These are phyloP conservation scores for Chlorops oryzae DNA, from an alignment of 1,140 invertebrate genomes.

Conservation along the genomic window DNA sequence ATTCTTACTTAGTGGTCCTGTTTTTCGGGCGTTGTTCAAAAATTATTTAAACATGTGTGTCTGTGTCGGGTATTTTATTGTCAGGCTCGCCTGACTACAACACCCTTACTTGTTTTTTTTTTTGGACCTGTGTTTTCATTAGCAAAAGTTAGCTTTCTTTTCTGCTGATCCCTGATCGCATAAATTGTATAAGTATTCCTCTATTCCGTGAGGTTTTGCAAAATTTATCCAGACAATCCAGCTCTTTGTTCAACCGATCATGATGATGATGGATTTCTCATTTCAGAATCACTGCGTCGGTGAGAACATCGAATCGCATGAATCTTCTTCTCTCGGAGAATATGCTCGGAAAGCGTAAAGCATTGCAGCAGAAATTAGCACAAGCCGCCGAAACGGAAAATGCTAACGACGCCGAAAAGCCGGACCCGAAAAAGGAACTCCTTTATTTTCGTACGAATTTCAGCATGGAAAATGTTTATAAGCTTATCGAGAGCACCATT, in stretches of 20 bases:
- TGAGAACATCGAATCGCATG: conserved; percentile 45
- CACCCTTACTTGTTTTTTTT: too few relatives aligned
- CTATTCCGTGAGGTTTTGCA: too few relatives aligned
- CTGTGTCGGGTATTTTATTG: too few relatives aligned
- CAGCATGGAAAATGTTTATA: conserved; percentile 42
- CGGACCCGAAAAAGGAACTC: conserved; percentile 41
- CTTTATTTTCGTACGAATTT: conserved; percentile 45
- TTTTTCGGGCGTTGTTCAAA: too few relatives aligned
- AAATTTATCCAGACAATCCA: too few relatives aligned
- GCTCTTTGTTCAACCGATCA: not conserved
- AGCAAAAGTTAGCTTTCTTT: too few relatives aligned
- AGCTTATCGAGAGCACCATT: conserved; percentile 41
- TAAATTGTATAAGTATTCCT: too few relatives aligned
- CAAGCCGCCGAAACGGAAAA: conserved; percentile 13
- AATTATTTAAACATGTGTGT: too few relatives aligned
- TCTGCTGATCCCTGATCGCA: too few relatives aligned
- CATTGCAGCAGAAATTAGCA: conserved; percentile 22
- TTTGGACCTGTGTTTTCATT: too few relatives aligned
- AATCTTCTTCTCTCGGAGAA: conserved; percentile 43
- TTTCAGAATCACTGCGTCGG: conserved; percentile 41
- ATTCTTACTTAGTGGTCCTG: too few relatives aligned
- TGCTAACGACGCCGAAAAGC: conserved; percentile 19
- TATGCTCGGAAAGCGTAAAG: conserved; percentile 31
- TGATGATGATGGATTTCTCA: not conserved
- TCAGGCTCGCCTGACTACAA: too few relatives aligned